Percentiles rank a stretch among this genome's conserved stretches.
Evolutionary conservation across 2,888 invertebrate species (phyloP).

Genomic region (Eilema sororculum): DNA sequence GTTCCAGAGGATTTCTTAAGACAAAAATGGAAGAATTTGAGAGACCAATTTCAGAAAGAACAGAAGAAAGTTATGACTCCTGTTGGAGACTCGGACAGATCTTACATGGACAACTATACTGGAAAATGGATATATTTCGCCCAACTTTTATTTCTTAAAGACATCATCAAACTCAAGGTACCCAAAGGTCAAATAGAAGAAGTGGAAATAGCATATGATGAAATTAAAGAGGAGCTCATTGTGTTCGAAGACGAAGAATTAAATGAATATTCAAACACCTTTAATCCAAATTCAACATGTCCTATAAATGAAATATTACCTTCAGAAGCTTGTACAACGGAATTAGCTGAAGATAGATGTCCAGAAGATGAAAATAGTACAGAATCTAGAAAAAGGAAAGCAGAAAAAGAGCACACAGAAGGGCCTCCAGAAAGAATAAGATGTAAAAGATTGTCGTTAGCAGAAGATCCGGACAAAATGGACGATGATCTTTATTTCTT

Average conservation of each 20-base stretch:
- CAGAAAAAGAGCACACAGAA: constrained; percentile 3
- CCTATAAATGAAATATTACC: not conserved
- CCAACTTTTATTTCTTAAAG: constrained; percentile 46
- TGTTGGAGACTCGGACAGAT: constrained; percentile 26
- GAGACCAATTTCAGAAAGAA: constrained; percentile 53
- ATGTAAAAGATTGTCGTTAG: not conserved
- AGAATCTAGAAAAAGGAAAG: constrained; percentile 25
- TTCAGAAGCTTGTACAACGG: not conserved
- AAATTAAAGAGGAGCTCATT: constrained; percentile 37
- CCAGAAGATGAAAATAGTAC: not conserved
- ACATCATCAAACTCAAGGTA: constrained; percentile 22
- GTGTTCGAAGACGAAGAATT: constrained; percentile 31
- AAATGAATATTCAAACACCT: constrained; percentile 5
- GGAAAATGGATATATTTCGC: constrained; percentile 55
- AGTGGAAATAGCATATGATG: constrained; percentile 10
- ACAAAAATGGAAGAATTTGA: constrained; percentile 54
- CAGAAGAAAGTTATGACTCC: constrained; percentile 34
- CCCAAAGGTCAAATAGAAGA: constrained; percentile 34
- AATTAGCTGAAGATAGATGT: constrained; percentile 9
- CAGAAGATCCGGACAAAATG: constrained; percentile 14
- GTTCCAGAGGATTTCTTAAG: constrained; percentile 51
- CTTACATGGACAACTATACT: constrained; percentile 44
- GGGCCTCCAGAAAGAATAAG: not conserved
- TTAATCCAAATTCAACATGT: not conserved
- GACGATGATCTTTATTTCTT: constrained; percentile 54